A percentile compares a stretch with the other conserved stretches of the same genome.
Evolutionary conservation across 2,113 vertebrate genomes (phyloP).

Genomic region (Pteronura brasiliensis): DNA sequence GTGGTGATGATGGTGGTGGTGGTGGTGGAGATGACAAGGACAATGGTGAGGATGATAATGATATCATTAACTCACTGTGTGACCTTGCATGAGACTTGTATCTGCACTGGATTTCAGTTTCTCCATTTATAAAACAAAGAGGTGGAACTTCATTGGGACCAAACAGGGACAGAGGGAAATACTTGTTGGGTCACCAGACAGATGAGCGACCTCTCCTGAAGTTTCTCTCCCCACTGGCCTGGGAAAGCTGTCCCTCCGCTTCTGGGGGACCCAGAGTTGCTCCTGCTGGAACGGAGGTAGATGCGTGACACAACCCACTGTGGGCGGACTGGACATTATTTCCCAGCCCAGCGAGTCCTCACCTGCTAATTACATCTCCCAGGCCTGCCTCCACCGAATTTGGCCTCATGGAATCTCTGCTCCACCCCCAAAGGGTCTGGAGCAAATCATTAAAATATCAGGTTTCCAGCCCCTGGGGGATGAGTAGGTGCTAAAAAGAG

Average conservation of each 20-base stretch:
- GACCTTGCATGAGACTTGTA: not conserved
- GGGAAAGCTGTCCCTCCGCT: not conserved
- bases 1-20: not conserved
- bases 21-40: fast-evolving
- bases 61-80: not conserved
- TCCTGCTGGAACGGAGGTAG: not conserved
- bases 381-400: not conserved
- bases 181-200: not conserved
- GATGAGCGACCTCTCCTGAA: not conserved
- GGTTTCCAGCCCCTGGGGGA: constrained; percentile 60
- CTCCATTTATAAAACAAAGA: not conserved
- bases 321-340: not conserved
- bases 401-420: not conserved
- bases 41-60: no score
- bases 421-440: constrained; percentile 43
- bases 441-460: constrained; percentile 65
- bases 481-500: constrained; percentile 71
- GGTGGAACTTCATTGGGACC: not conserved
- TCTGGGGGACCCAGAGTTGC: not conserved
- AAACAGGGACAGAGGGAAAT: not conserved
- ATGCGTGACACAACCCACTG: not conserved
- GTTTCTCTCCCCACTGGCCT: not conserved
- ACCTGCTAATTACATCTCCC: constrained; percentile 66
- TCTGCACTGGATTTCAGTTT: not conserved
- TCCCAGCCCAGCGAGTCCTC: not conserved